phyloP scores from a whole-genome alignment of 1,140 invertebrate species.

The Colletes gigas region DNA sequence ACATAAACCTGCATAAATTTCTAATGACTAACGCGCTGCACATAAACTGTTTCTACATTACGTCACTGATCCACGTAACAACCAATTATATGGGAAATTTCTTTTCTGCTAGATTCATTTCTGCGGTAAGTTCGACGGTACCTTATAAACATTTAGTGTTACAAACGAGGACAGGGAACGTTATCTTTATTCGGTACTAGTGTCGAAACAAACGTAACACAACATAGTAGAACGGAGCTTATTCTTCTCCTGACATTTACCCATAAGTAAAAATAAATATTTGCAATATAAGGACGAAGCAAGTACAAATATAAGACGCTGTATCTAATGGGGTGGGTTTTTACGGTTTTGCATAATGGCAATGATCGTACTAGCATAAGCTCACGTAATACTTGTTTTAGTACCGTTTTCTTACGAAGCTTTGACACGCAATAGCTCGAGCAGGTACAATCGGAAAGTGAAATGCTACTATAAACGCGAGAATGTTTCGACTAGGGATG shows the following conservation, averaged over 20 bases:
- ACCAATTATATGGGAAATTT: slow-evolving; percentile 41
- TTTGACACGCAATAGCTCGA: slow-evolving; percentile 32
- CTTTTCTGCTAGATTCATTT: slow-evolving; percentile 24
- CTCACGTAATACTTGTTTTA: slow-evolving; percentile 14
- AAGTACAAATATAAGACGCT: too few relatives aligned
- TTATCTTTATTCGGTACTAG: neutral
- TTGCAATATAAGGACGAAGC: too few relatives aligned
- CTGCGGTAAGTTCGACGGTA: neutral
- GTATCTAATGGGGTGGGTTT: neutral
- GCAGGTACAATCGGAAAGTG: slow-evolving; percentile 63
- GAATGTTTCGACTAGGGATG: slow-evolving; percentile 31
- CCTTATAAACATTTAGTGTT: neutral
- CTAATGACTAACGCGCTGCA: neutral
- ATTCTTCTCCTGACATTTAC: too few relatives aligned
- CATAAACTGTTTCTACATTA: slow-evolving; percentile 28
- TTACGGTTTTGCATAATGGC: slow-evolving; percentile 19
- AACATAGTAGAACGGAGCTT: neutral
- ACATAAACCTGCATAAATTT: neutral
- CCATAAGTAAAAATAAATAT: neutral
- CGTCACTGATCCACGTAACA: slow-evolving; percentile 52
- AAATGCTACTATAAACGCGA: slow-evolving; percentile 57
- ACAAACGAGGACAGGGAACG: neutral
- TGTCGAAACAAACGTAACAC: neutral
- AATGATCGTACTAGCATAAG: slow-evolving; percentile 12
- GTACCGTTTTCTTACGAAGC: slow-evolving; percentile 27